These are phyloP conservation scores for Sebastes taczanowskii DNA, from an alignment of 2,797 vertebrate species.

Conservation along the genomic window DNA sequence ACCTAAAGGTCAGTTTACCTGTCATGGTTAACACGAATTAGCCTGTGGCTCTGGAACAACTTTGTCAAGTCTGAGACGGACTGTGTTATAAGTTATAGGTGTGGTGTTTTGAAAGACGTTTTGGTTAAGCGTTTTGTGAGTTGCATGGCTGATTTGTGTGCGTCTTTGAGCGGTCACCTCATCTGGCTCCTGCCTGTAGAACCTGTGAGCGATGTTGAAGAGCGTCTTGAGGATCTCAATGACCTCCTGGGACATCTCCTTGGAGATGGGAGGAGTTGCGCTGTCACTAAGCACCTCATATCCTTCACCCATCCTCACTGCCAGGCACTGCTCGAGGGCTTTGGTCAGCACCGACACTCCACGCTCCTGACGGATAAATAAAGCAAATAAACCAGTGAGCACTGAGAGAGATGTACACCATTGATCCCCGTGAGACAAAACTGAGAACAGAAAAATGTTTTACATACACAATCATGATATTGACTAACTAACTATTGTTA, in stretches of 20 bases:
- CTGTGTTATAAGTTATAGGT: no score
- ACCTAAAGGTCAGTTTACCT: no score
- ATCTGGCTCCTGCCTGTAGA: constrained; percentile 71
- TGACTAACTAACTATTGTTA: no score
- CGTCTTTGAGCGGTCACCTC: constrained; percentile 62
- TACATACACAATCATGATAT: not conserved
- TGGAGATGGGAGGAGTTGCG: constrained; percentile 52
- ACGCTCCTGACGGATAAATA: constrained; percentile 53
- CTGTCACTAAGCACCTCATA: constrained; percentile 62
- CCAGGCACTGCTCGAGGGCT: constrained; percentile 73
- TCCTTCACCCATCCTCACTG: constrained; percentile 60
- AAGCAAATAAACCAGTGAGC: not conserved
- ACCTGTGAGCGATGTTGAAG: constrained; percentile 79
- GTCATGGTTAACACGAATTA: no score
- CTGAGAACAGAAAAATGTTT: not conserved
- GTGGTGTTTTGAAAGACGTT: no score
- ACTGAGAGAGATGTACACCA: not conserved
- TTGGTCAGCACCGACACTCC: constrained; percentile 74
- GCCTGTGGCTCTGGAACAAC: not conserved
- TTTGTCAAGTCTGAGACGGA: no score
- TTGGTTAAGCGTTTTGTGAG: no score
- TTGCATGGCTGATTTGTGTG: not conserved
- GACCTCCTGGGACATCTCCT: constrained; percentile 67
- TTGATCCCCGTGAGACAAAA: no score
- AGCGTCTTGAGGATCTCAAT: constrained; percentile 81